Base-by-base conservation (phyloP, 2,888 invertebrate genomes). In the Netelia melanura region DNA sequence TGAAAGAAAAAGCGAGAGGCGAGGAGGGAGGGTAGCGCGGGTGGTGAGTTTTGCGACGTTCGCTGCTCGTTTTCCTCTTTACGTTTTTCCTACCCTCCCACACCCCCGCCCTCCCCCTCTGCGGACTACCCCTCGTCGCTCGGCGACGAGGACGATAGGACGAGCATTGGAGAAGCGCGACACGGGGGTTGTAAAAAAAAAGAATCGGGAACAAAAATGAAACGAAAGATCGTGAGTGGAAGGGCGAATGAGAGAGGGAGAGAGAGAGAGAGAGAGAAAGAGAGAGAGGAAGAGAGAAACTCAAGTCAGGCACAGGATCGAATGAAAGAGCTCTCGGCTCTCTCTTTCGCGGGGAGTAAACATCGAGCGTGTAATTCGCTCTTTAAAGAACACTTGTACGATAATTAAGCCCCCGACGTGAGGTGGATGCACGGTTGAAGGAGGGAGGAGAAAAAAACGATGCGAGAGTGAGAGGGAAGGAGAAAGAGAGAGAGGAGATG, bases 331-430 rank as follows among this genome's bases (percentile, higher is more conserved):
- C 89, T 90, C 89, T 90, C 88, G 85, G 90, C 90, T 90, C 90
- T 89, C 84, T 90, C 90, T 83, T 44, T 79, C 83, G 72, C 79
- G 78, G 72, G 81, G 84, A 89, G 91, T 89, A 92, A 93, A 93
- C 92, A 93, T 93, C 91, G 92, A 92, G 92, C 92, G 92, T 92
- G 92, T 93, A 93, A 93, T 93, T 93, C 91, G 92, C 93, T 93
- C 93, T 93, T 93, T 93, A 93, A 92, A 93, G 92, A 93, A 93
- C 92, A 92, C 92, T 92, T 91, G 92, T 90, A 90, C 92, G 91
- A 91, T 92, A 92, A 92, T 92, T 92, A 92, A 91, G 90, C 91
- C 38, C 74, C 80, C 87, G 89, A 88, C 88, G 86, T 88, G 88
- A 89, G 88, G 88, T 79, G 64, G 76, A 83, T 77, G 79, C 61